Conservation (phyloP, 2,113 vertebrate species). For the Rousettus leschenaultii region DNA sequence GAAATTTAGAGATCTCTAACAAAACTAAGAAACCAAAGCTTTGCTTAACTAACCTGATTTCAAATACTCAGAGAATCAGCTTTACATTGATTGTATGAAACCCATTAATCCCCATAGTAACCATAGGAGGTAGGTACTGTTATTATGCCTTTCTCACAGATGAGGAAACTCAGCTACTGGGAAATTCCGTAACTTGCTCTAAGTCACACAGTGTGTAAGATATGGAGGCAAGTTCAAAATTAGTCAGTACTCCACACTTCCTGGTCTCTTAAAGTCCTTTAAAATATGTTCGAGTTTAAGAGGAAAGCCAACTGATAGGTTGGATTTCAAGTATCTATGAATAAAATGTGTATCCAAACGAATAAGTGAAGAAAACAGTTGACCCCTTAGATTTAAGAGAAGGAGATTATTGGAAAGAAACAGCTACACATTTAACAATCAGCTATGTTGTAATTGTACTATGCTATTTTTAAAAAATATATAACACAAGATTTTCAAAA, state of each 20-base stretch:
- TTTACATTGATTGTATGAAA: neutral
- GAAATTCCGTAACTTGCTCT: neutral
- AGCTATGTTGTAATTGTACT: neutral
- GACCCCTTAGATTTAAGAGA: neutral
- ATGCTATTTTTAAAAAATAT: neutral
- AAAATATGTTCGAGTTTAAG: neutral
- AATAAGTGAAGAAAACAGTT: neutral
- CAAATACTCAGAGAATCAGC: neutral
- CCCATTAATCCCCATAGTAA: neutral
- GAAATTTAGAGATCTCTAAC: slow-evolving; percentile 35
- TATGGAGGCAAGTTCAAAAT: neutral
- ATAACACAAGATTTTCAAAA: neutral
- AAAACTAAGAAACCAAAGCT: slow-evolving; percentile 34
- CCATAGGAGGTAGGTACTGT: neutral
- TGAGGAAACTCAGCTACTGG: neutral
- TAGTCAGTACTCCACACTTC: neutral
- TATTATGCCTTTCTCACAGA: neutral
- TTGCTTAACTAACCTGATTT: neutral
- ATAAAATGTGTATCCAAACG: neutral
- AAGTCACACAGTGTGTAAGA: neutral
- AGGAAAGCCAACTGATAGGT: neutral
- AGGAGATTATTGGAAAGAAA: neutral
- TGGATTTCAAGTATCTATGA: neutral
- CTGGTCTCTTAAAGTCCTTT: neutral
- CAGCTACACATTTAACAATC: neutral